These are phyloP conservation scores for Melanotus villosus DNA, from an alignment of 2,888 invertebrate species.

Conservation along the genomic window DNA sequence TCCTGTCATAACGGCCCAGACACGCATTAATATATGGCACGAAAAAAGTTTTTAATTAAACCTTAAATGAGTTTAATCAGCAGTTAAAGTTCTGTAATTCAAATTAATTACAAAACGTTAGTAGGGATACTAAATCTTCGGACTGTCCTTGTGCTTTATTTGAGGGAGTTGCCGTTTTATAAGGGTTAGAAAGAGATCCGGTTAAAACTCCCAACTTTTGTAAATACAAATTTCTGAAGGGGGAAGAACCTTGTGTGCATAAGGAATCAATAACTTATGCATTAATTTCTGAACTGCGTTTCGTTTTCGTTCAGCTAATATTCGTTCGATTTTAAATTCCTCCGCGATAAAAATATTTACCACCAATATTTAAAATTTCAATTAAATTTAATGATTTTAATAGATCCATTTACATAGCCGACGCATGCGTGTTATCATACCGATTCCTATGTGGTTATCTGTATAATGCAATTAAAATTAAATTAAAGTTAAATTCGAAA, in stretches of 20 bases:
- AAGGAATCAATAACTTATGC: conserved; percentile 15
- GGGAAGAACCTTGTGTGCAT: conserved; percentile 7
- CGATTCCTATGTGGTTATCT: not conserved
- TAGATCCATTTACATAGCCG: not conserved
- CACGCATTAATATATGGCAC: conserved; percentile 25
- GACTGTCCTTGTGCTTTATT: conserved; percentile 24
- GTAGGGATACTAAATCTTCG: conserved; percentile 27
- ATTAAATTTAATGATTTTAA: conserved; percentile 20
- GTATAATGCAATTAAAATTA: conserved; percentile 30
- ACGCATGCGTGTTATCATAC: not conserved
- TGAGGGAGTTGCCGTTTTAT: conserved; percentile 14
- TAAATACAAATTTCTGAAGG: conserved; percentile 23
- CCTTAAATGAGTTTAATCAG: conserved; percentile 34
- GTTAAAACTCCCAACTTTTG: conserved; percentile 21
- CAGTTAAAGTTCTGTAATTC: conserved; percentile 29
- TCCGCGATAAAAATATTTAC: not conserved
- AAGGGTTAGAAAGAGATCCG: conserved; percentile 27
- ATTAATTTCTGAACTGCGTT: not conserved
- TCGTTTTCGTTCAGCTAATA: not conserved
- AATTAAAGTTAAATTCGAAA: conserved; percentile 23
- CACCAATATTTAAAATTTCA: conserved; percentile 9
- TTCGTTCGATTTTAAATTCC: conserved; percentile 10
- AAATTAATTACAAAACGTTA: conserved; percentile 35
- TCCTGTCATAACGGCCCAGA: not conserved
- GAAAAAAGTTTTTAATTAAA: conserved; percentile 35